A percentile compares a stretch with the other conserved stretches of the same genome.
These are phyloP conservation scores for Alligator mississippiensis DNA, from an alignment of 2,113 vertebrate genomes.

Conservation along the genomic window DNA sequence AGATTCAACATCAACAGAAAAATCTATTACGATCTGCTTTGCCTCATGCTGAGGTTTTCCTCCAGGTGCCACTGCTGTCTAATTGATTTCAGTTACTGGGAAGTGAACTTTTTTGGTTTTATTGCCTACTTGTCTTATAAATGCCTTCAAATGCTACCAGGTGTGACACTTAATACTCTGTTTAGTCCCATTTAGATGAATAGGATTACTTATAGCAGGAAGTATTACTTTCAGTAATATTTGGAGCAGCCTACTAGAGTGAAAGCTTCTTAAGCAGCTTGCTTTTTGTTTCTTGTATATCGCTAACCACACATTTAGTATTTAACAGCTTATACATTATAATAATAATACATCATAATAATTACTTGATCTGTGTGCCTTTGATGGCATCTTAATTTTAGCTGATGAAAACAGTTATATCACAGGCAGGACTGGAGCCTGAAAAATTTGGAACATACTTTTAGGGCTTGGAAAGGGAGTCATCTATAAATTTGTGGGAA, in stretches of 20 bases:
- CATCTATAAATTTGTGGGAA: not conserved
- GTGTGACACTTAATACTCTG: not conserved
- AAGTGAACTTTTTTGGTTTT: not conserved
- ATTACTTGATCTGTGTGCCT: not conserved
- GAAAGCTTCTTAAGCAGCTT: not conserved
- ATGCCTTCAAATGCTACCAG: not conserved
- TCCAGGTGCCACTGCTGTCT: not conserved
- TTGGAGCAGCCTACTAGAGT: not conserved
- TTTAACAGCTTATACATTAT: fast-evolving
- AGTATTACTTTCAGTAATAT: not conserved
- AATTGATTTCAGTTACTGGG: not conserved
- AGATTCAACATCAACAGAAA: not conserved
- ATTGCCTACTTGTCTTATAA: fast-evolving
- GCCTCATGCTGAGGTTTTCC: not conserved
- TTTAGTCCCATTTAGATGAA: not conserved
- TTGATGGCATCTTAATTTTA: not conserved
- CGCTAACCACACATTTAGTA: not conserved
- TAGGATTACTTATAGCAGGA: fast-evolving
- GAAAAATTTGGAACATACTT: not conserved
- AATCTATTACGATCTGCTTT: not conserved
- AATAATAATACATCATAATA: fast-evolving
- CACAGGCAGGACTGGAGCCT: not conserved
- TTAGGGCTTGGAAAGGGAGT: not conserved
- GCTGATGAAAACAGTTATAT: not conserved
- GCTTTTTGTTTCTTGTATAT: fast-evolving